These are phyloP conservation scores for Aquatica leii DNA, from an alignment of 2,888 invertebrate species.

Conservation along the genomic window DNA sequence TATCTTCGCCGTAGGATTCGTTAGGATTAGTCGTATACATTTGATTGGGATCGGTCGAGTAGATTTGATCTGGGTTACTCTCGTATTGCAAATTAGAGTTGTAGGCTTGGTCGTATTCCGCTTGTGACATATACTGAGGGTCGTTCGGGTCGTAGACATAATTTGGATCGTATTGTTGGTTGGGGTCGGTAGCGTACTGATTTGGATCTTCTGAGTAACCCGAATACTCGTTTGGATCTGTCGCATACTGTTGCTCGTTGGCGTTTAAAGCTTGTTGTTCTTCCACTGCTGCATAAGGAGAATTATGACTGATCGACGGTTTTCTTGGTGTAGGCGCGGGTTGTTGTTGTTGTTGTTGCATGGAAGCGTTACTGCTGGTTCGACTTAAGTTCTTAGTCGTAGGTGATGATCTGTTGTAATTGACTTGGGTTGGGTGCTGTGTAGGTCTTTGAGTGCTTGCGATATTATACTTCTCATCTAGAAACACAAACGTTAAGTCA, in stretches of 20 bases:
- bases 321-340: slow-evolving; percentile 39
- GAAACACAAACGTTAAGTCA: slow-evolving; percentile 1
- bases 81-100: slow-evolving; percentile 42
- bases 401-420: slow-evolving; percentile 39
- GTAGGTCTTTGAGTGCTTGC: slow-evolving; percentile 50
- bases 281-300: neutral
- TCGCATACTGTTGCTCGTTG: slow-evolving; percentile 37
- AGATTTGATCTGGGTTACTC: slow-evolving; percentile 41
- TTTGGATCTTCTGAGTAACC: slow-evolving; percentile 13
- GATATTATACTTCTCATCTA: slow-evolving; percentile 51
- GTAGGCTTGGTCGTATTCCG: slow-evolving; percentile 37
- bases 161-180: slow-evolving; percentile 41
- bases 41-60: slow-evolving; percentile 38
- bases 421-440: slow-evolving; percentile 40
- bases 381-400: slow-evolving; percentile 43
- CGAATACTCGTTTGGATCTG: slow-evolving; percentile 28
- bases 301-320: slow-evolving; percentile 20
- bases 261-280: slow-evolving; percentile 41
- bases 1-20: slow-evolving; percentile 40
- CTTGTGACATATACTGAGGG: slow-evolving; percentile 34
- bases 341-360: too few relatives aligned
- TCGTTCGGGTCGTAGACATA: slow-evolving; percentile 52
- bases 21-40: slow-evolving; percentile 36
- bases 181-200: slow-evolving; percentile 30
- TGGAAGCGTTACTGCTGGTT: slow-evolving; percentile 45